Evolutionary conservation across 2,888 invertebrate genomes (phyloP), one percentile per base, ranked within the genome.

Genomic region (Nomada lathburiana): DNA sequence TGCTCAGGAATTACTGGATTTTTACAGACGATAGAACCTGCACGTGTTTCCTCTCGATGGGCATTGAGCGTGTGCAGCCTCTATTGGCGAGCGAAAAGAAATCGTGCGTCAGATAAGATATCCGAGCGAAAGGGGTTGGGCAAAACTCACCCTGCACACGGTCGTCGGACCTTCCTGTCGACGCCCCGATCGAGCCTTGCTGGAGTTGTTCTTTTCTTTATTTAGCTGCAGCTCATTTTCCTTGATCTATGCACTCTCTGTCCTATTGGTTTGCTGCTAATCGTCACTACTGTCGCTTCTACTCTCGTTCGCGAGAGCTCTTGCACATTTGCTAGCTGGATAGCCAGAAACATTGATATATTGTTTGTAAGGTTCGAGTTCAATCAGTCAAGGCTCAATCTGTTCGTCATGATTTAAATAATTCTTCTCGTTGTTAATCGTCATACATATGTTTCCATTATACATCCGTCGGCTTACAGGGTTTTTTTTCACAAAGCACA

Each of bases 101-200:
- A 26, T 16, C n/a, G 13, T 64, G 13, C 10, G 44, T 18, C 13
- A 62, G 71, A 78, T 80, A 80, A 80, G 72, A 67, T 55, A 26
- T 63, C 53, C 70, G 77, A 59, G 50, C 18, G 23, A 36, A 62
- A 65, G 55, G 62, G 80, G 80, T 78, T 72, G 78, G 78, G 20
- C 69, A 65, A 20, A 57, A 71, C 36, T 74, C 74, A 65, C 76
- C 82, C 87, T 69, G 57, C 59, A 62, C 77, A 63, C 72, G 86
- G 80, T 79, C 78, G 82, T 84, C 82, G 76, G 83, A 47, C 47
- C 81, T 86, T 76, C 55, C 62, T 20, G 71, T 36, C 72, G 69
- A 73, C 79, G 70, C 53, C 13, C 44, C 79, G 77, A 84, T 82
- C 86, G 84, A 77, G 53, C 78, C 67, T 71, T 69, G 74, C 62